A percentile compares a stretch with the other conserved stretches of the same genome.
These are phyloP conservation scores for Cordilura impudica DNA, from an alignment of 2,888 invertebrate genomes.

Conservation along the genomic window DNA sequence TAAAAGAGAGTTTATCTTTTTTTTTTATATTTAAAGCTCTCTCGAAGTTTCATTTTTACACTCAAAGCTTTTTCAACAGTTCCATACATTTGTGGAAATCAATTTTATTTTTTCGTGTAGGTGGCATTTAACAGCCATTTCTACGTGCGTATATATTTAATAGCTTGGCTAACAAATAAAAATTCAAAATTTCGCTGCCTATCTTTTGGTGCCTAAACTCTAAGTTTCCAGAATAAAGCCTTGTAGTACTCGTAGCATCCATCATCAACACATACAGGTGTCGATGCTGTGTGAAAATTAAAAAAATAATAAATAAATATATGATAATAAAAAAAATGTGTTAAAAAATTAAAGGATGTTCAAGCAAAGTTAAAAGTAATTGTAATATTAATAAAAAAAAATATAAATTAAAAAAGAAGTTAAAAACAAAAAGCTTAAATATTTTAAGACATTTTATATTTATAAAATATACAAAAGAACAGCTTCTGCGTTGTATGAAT, in stretches of 20 bases:
- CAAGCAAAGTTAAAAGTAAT: background rate
- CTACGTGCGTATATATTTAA: background rate
- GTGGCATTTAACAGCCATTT: conserved; percentile 3
- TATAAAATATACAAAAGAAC: conserved; percentile 6
- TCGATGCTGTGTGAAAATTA: conserved; percentile 39
- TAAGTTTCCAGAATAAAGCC: conserved; percentile 59
- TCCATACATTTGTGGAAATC: conserved; percentile 37
- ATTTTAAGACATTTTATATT: conserved; percentile 1
- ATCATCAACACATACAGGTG: conserved; percentile 60
- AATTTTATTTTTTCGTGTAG: conserved; percentile 32
- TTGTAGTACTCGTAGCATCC: conserved; percentile 61
- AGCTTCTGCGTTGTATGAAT: conserved; percentile 1
- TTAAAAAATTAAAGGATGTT: background rate
- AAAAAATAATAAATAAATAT: conserved; percentile 4
- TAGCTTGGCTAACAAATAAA: background rate
- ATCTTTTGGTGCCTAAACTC: conserved; percentile 56
- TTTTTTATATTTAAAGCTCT: background rate
- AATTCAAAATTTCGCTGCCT: conserved; percentile 55
- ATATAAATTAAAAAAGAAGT: background rate
- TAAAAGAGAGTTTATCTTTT: conserved; percentile 8
- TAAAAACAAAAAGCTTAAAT: background rate
- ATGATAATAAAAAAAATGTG: background rate
- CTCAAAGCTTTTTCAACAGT: conserved; percentile 29
- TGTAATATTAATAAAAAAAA: background rate
- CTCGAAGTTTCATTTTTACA: background rate